Evolutionary conservation across 2,113 vertebrate genomes (phyloP), one percentile per base, ranked within the genome.

Genomic region (Triplophysa tibetana): DNA sequence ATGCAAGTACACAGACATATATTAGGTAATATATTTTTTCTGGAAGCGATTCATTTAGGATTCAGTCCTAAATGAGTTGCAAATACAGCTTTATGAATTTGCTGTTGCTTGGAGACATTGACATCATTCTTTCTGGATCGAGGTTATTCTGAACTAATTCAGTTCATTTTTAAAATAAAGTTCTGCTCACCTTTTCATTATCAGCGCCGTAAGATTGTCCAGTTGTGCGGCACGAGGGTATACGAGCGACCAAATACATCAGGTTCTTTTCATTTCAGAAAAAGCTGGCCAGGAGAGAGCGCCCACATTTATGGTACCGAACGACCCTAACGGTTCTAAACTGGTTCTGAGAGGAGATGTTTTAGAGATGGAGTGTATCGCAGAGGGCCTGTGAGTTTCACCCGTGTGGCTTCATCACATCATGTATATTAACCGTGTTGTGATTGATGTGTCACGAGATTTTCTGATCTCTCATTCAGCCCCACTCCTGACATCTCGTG

Each of bases 311-410:
- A 88, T 98, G 85, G 93, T 92, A 85, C 96, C 97, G 78, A 85
- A 88, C 78, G 96, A 93, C 23, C 87, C 90, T 58, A 88, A 90
- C 85, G 98, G 94, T 90, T 93, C 89, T 89, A 96, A 94, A 90
- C 93, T 94, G 78, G 97, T 96, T 43, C 87, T 99, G 83, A 94
- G 95, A 90, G 98, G 97, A 89, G 93, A 95, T 69, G 88, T 93
- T 60, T 93, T 98, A 87, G 91, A 96, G 69, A 88, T 99, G 84
- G 97, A 99, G 88, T 99, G 98, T 82, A 97, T 99, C 5, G 96
- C 97, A 21, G 96, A 97, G 84, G 97, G 97, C 88, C 89, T 98
- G 98, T 99, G 89, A 96, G 98, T 65, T 6, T 29, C 13, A 13
- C 43, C 8, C 38, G 21, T 63, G 23, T 63, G 58, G 38, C 50